These are phyloP conservation scores for Ctenomys sociabilis DNA, from an alignment of 2,113 vertebrate species.

Conservation along the genomic window DNA sequence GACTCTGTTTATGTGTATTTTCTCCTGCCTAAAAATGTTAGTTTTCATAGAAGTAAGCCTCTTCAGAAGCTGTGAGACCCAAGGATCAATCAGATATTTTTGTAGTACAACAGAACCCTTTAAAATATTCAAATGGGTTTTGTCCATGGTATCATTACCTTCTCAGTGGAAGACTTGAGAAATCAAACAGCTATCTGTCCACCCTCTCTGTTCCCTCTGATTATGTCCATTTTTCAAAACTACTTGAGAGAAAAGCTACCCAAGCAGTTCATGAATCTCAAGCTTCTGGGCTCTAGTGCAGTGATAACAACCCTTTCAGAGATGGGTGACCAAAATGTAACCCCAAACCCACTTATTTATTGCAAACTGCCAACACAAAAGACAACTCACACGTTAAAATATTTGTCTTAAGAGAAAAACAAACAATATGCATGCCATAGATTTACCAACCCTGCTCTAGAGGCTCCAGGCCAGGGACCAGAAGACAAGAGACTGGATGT, in stretches of 20 bases:
- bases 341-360: background rate
- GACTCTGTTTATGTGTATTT: background rate
- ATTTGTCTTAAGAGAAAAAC: background rate
- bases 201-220: background rate
- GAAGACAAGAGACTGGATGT: background rate
- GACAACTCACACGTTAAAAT: background rate
- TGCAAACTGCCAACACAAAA: background rate
- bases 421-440: background rate
- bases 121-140: slow-evolving; percentile 10
- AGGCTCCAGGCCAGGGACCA: background rate
- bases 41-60: background rate
- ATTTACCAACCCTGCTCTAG: background rate
- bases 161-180: background rate
- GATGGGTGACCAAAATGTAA: background rate
- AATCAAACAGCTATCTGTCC: background rate
- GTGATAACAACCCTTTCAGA: background rate
- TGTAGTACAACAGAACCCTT: background rate
- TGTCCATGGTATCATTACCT: background rate
- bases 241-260: background rate
- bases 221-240: background rate
- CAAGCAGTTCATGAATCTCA: background rate
- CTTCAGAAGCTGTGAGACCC: background rate
- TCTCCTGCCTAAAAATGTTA: background rate
- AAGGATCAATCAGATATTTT: background rate
- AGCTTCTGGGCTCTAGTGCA: background rate